Evolutionary conservation across 37 sponge, comb jelly and placozoan species (phyloP).

Genomic region (Agelas oroides): DNA sequence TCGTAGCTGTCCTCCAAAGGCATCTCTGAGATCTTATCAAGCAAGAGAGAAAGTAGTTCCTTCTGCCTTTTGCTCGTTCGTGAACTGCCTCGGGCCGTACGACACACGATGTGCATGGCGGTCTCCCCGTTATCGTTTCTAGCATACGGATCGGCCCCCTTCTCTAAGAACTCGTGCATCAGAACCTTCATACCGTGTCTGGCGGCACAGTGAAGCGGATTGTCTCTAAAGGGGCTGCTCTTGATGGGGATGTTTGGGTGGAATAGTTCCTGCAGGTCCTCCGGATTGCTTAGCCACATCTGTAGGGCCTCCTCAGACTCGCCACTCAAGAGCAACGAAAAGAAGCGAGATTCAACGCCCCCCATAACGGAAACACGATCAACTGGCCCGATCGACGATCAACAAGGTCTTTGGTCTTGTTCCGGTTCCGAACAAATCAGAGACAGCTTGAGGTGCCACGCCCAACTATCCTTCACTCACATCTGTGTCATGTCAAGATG

Average conservation of each 20-base stretch:
- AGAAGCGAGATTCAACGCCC: slow-evolving; percentile 44
- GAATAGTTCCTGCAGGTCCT: slow-evolving; percentile 37
- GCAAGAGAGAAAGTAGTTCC: slow-evolving; percentile 55
- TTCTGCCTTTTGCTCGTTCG: slow-evolving; percentile 24
- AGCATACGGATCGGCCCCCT: slow-evolving; percentile 62
- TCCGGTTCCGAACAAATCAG: too few species aligned
- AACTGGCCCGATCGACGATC: background rate
- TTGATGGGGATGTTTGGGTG: slow-evolving; percentile 62
- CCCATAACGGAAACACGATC: slow-evolving; percentile 36
- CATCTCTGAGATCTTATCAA: slow-evolving; percentile 37
- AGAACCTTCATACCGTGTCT: slow-evolving; percentile 49
- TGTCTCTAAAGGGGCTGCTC: slow-evolving; percentile 44
- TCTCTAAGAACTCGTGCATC: slow-evolving; percentile 38
- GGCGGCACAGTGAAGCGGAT: slow-evolving; percentile 64
- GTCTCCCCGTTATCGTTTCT: slow-evolving; percentile 71
- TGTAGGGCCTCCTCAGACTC: slow-evolving; percentile 36
- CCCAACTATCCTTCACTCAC: too few species aligned
- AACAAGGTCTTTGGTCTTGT: too few species aligned
- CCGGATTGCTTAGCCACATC: slow-evolving; percentile 45
- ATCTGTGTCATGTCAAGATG: background rate
- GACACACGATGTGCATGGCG: slow-evolving; percentile 74
- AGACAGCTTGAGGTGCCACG: too few species aligned
- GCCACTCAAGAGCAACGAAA: slow-evolving; percentile 45
- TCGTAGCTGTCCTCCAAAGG: background rate
- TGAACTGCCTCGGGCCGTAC: slow-evolving; percentile 43